These are phyloP conservation scores for Etheostoma perlongum DNA, from an alignment of 2,797 vertebrate species.

Conservation along the genomic window DNA sequence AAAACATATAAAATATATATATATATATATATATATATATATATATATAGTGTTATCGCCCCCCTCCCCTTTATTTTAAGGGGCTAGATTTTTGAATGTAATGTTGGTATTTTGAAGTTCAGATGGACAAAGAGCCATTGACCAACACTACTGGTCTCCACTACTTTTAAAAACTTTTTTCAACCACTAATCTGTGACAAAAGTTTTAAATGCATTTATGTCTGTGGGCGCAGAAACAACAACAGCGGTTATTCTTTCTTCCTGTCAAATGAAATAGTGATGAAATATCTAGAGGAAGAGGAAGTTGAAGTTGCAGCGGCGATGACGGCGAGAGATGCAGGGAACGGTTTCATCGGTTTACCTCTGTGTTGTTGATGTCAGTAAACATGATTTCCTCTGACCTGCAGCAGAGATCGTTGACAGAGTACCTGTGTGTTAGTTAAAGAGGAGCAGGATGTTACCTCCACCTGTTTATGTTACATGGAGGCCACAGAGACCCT, in stretches of 20 bases:
- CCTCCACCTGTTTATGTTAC: constrained; percentile 1
- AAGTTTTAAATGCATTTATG: no score
- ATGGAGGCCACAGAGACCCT: constrained; percentile 9
- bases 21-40: no score
- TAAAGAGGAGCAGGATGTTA: neutral
- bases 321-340: neutral
- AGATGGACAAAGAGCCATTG: no score
- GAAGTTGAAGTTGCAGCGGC: neutral
- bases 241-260: neutral
- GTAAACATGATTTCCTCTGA: constrained; percentile 10
- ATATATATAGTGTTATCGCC: no score
- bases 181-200: neutral
- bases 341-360: neutral
- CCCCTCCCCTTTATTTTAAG: neutral
- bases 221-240: neutral
- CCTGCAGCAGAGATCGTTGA: neutral
- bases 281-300: neutral
- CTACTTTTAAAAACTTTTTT: neutral
- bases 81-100: neutral
- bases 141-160: no score
- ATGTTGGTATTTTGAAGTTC: no score
- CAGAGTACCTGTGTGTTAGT: neutral
- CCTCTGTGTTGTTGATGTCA: neutral
- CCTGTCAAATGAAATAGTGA: neutral
- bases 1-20: no score